Evolutionary conservation across 2,888 invertebrate genomes (phyloP).

Genomic region (Molanna angustata): DNA sequence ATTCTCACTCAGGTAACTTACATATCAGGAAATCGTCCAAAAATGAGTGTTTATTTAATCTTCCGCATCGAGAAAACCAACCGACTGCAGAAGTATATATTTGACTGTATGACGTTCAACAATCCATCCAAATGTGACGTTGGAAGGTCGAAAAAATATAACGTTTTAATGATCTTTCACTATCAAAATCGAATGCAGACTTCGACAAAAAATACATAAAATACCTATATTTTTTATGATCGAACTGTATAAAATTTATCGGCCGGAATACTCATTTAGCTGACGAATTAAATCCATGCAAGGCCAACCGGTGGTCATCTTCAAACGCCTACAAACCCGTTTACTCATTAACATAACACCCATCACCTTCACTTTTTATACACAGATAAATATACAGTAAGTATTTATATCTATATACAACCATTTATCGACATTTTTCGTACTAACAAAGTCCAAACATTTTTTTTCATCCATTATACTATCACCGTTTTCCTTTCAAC

Average conservation of each 20-base stretch:
- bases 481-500: no score
- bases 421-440: slow-evolving; percentile 5
- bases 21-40: no score
- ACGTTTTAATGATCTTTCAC: no score
- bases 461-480: neutral
- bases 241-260: slow-evolving; percentile 23
- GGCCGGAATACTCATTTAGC: slow-evolving; percentile 24
- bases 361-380: slow-evolving; percentile 24
- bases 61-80: no score
- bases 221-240: slow-evolving; percentile 11
- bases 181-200: neutral
- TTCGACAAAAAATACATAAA: neutral
- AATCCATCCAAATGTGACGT: no score
- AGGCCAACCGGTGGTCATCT: slow-evolving; percentile 31
- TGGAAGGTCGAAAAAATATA: no score
- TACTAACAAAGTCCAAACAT: slow-evolving; percentile 12
- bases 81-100: no score
- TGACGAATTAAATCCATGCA: slow-evolving; percentile 24
- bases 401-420: slow-evolving; percentile 12
- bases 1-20: no score
- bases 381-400: no score
- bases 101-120: no score
- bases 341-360: slow-evolving; percentile 27
- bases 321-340: slow-evolving; percentile 13
- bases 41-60: no score